phyloP scores from a whole-genome alignment of 1,140 invertebrate genomes.

The Drosophila subobscura region DNA sequence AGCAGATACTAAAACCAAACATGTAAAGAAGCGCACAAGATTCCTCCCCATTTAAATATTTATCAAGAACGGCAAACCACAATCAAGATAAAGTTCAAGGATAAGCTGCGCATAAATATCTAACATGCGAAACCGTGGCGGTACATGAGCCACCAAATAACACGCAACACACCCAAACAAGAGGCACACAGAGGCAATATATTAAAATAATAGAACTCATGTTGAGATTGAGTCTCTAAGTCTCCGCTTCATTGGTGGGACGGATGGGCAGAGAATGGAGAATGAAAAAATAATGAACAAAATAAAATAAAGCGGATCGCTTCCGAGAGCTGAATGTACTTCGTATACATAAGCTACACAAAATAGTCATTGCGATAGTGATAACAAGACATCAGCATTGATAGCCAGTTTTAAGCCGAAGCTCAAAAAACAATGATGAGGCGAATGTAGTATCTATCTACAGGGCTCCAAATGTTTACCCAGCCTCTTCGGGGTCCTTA shows the following conservation, averaged over 20 bases:
- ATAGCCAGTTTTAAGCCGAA: constrained; percentile 21
- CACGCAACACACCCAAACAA: constrained; percentile 29
- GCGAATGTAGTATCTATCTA: constrained; percentile 18
- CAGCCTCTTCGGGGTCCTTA: neutral
- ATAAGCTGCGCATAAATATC: constrained; percentile 78
- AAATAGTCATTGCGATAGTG: constrained; percentile 15
- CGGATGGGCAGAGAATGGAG: constrained; percentile 2
- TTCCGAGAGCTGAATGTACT: neutral
- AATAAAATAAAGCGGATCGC: constrained; percentile 21
- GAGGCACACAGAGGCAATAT: no score
- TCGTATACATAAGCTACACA: neutral
- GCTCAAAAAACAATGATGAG: constrained; percentile 57
- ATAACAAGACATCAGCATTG: constrained; percentile 23
- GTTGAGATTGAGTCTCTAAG: constrained; percentile 33
- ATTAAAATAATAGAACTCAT: constrained; percentile 68
- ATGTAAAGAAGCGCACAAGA: constrained; percentile 18
- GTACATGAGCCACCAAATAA: constrained; percentile 24
- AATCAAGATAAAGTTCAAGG: constrained; percentile 80
- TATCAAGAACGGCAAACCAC: constrained; percentile 45
- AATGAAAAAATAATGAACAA: constrained; percentile 40
- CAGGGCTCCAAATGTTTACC: neutral
- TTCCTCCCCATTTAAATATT: constrained; percentile 20
- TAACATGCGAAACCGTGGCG: no score
- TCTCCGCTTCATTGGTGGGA: constrained; percentile 10
- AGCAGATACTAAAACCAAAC: neutral